Base-by-base conservation (phyloP, 2,113 vertebrate species). In the Cynopterus brachyotis region DNA sequence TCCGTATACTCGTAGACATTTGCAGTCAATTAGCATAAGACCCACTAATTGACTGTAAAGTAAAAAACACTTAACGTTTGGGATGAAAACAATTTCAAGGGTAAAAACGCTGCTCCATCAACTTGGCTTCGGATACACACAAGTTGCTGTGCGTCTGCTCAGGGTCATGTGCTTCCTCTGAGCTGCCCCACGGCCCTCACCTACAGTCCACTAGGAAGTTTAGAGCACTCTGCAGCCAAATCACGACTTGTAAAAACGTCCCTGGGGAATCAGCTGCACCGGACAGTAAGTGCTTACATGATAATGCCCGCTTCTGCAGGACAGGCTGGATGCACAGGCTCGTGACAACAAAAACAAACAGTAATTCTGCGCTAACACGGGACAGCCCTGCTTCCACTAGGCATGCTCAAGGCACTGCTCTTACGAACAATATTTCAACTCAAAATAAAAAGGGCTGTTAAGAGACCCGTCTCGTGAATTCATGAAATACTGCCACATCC, bases 311-410 rank as follows among this genome's bases (percentile, higher is more conserved):
- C 89, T 97, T 97, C 28, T 95, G 97, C 96, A 81, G 95, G 96
- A 96, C 92, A 95, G 96, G 82, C 97, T 86, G 93, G 95, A 97
- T 92, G 96, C 97, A 92, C 11, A 93, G 90, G 91, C 95, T 96
- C 88, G 78, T 80, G 82, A 92, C 35, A 84, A 94, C 93, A 97
- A 98, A 98, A 97, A 97, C 95, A 97, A 98, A 97, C 85, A 96
- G 97, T 69, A 97, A 96, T 92, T 96, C 91, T 76, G 55, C 84
- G 95, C 97, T 96, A 97, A 97, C 73, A 94, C 5, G 12, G 96
- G 96, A 73, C 94, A 96, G 75, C 64, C 72, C 82, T n/a, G 69
- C 97, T 95, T 94, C 85, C 47, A 92, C 82, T 83, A 78, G 59
- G 81, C 91, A 85, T 2, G 96, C 97, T 98, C 0, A n/a, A 97